Evolutionary conservation across 2,888 invertebrate genomes (phyloP).

Genomic region (Pycnomerus fuliginosus): DNA sequence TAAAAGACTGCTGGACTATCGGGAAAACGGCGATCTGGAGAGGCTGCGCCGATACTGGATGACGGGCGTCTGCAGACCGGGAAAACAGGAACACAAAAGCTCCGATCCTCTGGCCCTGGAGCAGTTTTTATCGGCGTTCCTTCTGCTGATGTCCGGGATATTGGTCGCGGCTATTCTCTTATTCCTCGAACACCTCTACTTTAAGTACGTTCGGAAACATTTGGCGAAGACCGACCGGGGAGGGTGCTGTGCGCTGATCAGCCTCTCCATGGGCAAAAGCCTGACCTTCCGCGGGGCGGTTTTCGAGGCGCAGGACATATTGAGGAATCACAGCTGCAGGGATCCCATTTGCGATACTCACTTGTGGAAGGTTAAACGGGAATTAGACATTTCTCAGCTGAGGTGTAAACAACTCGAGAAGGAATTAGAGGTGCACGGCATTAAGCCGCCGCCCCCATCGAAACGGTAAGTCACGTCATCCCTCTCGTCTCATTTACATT

Average conservation of each 20-base stretch:
- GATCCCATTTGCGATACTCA: conserved; percentile 80
- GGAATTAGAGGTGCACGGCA: conserved; percentile 79
- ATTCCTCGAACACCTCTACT: conserved; percentile 91
- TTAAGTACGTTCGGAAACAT: conserved; percentile 86
- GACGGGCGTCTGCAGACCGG: conserved; percentile 76
- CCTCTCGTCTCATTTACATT: conserved; percentile 1
- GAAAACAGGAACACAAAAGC: conserved; percentile 87
- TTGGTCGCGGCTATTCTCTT: conserved; percentile 85
- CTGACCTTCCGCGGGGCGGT: conserved; percentile 80
- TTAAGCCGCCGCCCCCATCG: conserved; percentile 75
- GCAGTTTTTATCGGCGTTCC: conserved; percentile 96
- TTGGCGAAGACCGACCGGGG: conserved; percentile 86
- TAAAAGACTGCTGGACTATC: conserved; percentile 82
- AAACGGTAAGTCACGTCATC: conserved; percentile 55
- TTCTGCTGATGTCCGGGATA: conserved; percentile 93
- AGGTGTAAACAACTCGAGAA: conserved; percentile 84
- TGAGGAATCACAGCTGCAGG: conserved; percentile 72
- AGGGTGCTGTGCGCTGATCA: conserved; percentile 92
- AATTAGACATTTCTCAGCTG: conserved; percentile 82
- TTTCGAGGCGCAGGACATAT: conserved; percentile 74
- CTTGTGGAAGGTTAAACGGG: conserved; percentile 89
- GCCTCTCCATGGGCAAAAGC: conserved; percentile 86
- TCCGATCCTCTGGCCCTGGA: conserved; percentile 87
- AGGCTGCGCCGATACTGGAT: conserved; percentile 94
- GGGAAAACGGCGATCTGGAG: conserved; percentile 94